Conservation (phyloP, 2,113 vertebrate species). For the Chrysemys picta region DNA sequence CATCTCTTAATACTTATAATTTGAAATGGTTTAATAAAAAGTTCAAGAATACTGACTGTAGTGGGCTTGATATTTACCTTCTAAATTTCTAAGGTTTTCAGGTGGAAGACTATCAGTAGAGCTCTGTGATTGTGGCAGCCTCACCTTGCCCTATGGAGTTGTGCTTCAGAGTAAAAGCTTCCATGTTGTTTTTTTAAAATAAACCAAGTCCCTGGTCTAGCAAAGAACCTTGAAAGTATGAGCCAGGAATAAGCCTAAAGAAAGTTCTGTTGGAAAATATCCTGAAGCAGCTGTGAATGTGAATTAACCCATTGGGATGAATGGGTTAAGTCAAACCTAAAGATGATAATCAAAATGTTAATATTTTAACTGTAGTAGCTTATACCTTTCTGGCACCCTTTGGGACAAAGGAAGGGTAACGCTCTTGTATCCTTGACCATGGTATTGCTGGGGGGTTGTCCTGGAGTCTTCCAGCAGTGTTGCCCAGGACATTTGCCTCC, state of each 20-base stretch:
- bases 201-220: neutral
- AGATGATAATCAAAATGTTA: neutral
- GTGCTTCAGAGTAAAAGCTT: neutral
- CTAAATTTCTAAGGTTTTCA: neutral
- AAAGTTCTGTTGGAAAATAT: neutral
- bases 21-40: constrained; percentile 48
- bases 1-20: neutral
- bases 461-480: neutral
- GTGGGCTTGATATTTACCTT: neutral
- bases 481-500: neutral
- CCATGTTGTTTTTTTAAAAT: neutral
- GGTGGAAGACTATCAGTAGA: neutral
- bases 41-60: neutral
- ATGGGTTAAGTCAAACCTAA: neutral
- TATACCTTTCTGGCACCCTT: neutral
- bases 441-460: too few species aligned
- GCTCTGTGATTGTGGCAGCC: neutral
- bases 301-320: neutral
- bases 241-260: neutral
- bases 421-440: too few species aligned
- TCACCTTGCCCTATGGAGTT: neutral
- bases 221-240: neutral
- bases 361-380: neutral
- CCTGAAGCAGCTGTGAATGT: neutral
- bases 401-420: neutral